These are phyloP conservation scores for Potorous gilbertii DNA, from an alignment of 2,797 vertebrate species.

Conservation along the genomic window DNA sequence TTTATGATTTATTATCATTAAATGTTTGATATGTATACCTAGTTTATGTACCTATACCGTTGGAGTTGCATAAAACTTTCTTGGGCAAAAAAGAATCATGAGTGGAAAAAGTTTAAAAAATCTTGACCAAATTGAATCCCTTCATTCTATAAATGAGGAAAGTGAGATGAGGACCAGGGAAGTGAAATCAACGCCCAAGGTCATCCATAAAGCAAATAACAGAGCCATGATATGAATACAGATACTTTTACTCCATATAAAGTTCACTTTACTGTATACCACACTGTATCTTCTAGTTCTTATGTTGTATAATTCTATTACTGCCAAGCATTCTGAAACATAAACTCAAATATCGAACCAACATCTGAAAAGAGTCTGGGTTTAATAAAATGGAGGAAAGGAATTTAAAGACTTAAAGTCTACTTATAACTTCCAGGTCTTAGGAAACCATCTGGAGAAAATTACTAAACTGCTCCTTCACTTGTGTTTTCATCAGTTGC, in stretches of 20 bases:
- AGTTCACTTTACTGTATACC: neutral
- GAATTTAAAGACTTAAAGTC: neutral
- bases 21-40: too few relatives aligned
- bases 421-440: neutral
- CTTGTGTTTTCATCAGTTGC: neutral
- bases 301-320: neutral
- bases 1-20: too few relatives aligned
- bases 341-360: neutral
- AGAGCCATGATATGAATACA: neutral
- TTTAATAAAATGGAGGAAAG: neutral
- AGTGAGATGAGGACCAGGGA: neutral
- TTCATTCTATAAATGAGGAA: neutral
- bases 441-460: neutral
- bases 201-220: neutral
- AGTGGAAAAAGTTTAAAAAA: too few relatives aligned
- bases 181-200: neutral
- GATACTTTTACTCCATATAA: neutral
- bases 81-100: too few relatives aligned
- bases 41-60: too few relatives aligned
- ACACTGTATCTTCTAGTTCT: neutral
- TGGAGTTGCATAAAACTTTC: too few relatives aligned
- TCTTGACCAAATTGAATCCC: neutral
- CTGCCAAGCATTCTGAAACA: neutral
- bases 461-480: neutral
- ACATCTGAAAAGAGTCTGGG: neutral